phyloP scores from a whole-genome alignment of 2,888 invertebrate species.

The Glaucopsyche alexis region DNA sequence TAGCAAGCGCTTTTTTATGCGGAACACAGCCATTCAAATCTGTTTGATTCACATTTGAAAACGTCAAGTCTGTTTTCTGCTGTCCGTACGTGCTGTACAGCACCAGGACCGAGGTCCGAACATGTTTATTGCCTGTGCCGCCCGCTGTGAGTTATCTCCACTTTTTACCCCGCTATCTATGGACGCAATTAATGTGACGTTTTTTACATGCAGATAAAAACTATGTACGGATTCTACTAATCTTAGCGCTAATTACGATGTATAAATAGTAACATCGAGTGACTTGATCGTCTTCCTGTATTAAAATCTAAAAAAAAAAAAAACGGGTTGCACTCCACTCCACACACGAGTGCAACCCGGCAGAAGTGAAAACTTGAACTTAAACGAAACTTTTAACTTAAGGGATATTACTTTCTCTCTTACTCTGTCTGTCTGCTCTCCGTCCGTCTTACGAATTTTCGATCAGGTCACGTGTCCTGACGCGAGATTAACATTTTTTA shows the following conservation, averaged over 20 bases:
- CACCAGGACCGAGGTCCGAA: slow-evolving; percentile 14
- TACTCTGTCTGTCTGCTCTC: too few relatives aligned
- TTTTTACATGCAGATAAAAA: slow-evolving; percentile 12
- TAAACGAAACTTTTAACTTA: too few relatives aligned
- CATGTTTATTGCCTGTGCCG: slow-evolving; percentile 43
- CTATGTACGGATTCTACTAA: not conserved
- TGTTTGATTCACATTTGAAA: too few relatives aligned
- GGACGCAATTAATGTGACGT: slow-evolving; percentile 29
- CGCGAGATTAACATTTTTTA: too few relatives aligned
- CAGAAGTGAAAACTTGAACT: too few relatives aligned
- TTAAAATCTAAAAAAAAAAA: not conserved
- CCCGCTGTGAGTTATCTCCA: slow-evolving; percentile 54
- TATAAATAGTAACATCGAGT: not conserved
- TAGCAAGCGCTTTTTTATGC: too few relatives aligned
- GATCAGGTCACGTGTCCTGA: too few relatives aligned
- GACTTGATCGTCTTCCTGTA: not conserved
- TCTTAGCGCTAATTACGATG: not conserved
- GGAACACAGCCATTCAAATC: too few relatives aligned
- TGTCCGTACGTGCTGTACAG: not conserved
- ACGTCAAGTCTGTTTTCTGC: not conserved
- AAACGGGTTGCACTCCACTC: too few relatives aligned
- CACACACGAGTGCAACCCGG: too few relatives aligned
- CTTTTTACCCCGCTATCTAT: slow-evolving; percentile 40
- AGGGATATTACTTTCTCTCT: too few relatives aligned
- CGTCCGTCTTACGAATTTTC: too few relatives aligned